Percentiles rank a stretch among this genome's conserved stretches.
Evolutionary conservation across 2,888 invertebrate genomes (phyloP).

Genomic region (Hedychridium roseum): DNA sequence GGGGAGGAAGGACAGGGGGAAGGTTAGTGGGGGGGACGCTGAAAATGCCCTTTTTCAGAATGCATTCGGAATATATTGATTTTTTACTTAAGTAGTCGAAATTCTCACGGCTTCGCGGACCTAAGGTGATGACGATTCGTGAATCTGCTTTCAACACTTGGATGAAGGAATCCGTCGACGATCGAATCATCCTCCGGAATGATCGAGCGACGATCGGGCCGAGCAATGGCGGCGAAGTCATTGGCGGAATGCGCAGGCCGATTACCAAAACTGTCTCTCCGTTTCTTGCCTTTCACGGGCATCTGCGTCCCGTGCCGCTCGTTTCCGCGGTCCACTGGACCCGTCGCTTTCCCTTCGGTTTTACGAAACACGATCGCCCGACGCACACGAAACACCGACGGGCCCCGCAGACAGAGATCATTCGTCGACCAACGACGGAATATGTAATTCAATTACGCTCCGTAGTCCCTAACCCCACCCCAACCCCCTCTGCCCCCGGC

Average conservation of each 20-base stretch:
- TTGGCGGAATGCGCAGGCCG: slow-evolving; percentile 41
- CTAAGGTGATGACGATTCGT: slow-evolving; percentile 10
- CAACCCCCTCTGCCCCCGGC: no score
- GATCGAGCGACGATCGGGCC: slow-evolving; percentile 15
- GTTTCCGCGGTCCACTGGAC: slow-evolving; percentile 32
- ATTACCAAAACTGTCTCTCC: slow-evolving; percentile 55
- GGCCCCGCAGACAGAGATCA: no score
- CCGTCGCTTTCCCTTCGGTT: slow-evolving; percentile 20
- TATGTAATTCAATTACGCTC: no score
- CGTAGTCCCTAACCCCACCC: no score
- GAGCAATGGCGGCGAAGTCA: slow-evolving; percentile 22
- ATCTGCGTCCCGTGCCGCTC: slow-evolving; percentile 34
- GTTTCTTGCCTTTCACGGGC: slow-evolving; percentile 51
- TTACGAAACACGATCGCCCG: slow-evolving; percentile 29
- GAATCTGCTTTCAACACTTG: no score
- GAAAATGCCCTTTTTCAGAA: neutral
- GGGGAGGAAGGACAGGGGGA: neutral
- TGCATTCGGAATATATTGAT: no score
- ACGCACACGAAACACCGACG: no score
- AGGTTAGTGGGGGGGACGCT: neutral
- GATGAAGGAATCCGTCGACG: no score
- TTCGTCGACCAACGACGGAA: no score
- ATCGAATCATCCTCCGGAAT: no score
- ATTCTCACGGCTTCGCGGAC: no score
- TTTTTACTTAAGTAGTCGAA: no score